These are phyloP conservation scores for Cheilosia scutellata DNA, from an alignment of 2,888 invertebrate genomes.

Conservation along the genomic window DNA sequence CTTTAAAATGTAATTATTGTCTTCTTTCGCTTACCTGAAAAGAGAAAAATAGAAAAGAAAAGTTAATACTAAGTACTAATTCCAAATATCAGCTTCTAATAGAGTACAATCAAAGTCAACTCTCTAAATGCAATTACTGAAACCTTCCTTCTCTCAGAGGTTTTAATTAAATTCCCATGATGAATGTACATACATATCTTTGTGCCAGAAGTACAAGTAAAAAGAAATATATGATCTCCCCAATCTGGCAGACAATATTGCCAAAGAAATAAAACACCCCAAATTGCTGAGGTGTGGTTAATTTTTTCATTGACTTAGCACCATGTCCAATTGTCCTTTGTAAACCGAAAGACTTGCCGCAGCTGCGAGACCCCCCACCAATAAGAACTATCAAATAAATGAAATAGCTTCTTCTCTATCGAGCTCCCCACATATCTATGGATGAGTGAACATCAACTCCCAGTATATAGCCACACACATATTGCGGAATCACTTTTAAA, in stretches of 20 bases:
- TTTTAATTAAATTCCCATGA: slow-evolving; percentile 8
- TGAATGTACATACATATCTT: not conserved
- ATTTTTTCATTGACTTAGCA: slow-evolving; percentile 39
- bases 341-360: not conserved
- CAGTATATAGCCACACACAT: not conserved
- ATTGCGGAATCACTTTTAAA: not conserved
- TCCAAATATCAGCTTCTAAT: not conserved
- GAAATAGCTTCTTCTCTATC: slow-evolving; percentile 12
- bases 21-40: slow-evolving; percentile 42
- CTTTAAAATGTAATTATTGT: too few relatives aligned
- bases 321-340: slow-evolving; percentile 21
- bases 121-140: slow-evolving; percentile 5
- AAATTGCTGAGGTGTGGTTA: slow-evolving; percentile 42
- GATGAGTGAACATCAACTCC: slow-evolving; percentile 1
- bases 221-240: not conserved
- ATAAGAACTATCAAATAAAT: slow-evolving; percentile 27
- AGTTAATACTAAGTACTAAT: not conserved
- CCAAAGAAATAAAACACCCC: slow-evolving; percentile 5
- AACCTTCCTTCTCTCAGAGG: not conserved
- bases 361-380: not conserved
- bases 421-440: not conserved
- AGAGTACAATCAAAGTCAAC: not conserved
- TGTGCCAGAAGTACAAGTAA: too few relatives aligned
- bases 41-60: slow-evolving; percentile 23
- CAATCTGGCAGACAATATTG: slow-evolving; percentile 10